Conservation (phyloP, 2,113 vertebrate species). For the Strix aluco region DNA sequence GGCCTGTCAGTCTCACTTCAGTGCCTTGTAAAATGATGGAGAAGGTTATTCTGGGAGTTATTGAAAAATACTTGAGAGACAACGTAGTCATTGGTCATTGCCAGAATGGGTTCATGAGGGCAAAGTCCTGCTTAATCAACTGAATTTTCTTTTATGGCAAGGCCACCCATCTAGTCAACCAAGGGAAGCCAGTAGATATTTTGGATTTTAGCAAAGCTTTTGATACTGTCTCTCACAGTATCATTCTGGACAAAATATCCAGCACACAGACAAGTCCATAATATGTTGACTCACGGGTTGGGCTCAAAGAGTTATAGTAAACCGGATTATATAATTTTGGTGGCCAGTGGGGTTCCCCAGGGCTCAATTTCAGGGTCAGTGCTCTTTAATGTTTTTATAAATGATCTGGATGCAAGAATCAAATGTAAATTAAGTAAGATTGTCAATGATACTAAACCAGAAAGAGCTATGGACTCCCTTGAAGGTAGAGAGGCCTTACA, state of each 20-base stretch:
- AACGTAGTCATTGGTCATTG: background rate
- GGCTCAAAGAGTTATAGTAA: background rate
- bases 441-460: background rate
- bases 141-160: background rate
- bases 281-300: rapidly evolving
- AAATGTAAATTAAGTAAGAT: background rate
- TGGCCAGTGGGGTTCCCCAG: background rate
- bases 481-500: background rate
- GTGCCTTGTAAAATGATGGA: background rate
- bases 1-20: background rate
- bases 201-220: background rate
- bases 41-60: background rate
- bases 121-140: background rate
- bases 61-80: background rate
- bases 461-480: background rate
- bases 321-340: background rate
- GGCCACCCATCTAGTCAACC: background rate
- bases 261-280: background rate
- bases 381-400: background rate
- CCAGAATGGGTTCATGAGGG: background rate
- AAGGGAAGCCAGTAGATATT: background rate
- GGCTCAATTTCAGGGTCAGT: background rate
- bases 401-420: background rate
- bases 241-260: background rate
- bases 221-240: background rate